Percentiles rank a stretch among this genome's conserved stretches.
Evolutionary conservation across 2,797 vertebrate species (phyloP).

Genomic region (Coranthus polyacanthus): DNA sequence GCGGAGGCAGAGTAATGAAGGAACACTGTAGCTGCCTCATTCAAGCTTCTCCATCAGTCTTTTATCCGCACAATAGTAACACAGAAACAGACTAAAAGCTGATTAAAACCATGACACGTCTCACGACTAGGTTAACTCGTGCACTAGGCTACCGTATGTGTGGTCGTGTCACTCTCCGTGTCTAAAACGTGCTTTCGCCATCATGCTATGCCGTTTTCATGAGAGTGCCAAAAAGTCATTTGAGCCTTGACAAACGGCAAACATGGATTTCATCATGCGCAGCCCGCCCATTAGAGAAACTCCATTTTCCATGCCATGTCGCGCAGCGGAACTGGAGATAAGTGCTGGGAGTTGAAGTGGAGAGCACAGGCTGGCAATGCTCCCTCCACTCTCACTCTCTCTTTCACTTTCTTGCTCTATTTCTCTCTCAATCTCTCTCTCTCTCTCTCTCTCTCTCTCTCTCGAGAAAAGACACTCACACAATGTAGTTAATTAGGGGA

Average conservation of each 20-base stretch:
- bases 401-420: conserved; percentile 49
- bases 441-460: conserved; percentile 50
- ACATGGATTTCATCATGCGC: conserved; percentile 61
- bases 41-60: no score
- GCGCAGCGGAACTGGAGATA: conserved; percentile 72
- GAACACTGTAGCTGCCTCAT: no score
- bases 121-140: neutral
- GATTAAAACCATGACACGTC: neutral
- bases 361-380: conserved; percentile 37
- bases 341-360: conserved; percentile 73
- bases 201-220: neutral
- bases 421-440: conserved; percentile 39
- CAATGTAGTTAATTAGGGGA: conserved; percentile 85
- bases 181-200: conserved; percentile 58
- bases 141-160: neutral
- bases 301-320: conserved; percentile 69
- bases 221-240: conserved; percentile 71
- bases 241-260: conserved; percentile 73
- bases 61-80: no score
- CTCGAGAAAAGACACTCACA: conserved; percentile 74
- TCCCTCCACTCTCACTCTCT: conserved; percentile 42
- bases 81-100: no score
- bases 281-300: conserved; percentile 67
- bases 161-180: conserved; percentile 52
- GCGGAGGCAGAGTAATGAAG: no score